Conservation (phyloP, 2,888 invertebrate genomes). For the Pollenia angustigena region DNA sequence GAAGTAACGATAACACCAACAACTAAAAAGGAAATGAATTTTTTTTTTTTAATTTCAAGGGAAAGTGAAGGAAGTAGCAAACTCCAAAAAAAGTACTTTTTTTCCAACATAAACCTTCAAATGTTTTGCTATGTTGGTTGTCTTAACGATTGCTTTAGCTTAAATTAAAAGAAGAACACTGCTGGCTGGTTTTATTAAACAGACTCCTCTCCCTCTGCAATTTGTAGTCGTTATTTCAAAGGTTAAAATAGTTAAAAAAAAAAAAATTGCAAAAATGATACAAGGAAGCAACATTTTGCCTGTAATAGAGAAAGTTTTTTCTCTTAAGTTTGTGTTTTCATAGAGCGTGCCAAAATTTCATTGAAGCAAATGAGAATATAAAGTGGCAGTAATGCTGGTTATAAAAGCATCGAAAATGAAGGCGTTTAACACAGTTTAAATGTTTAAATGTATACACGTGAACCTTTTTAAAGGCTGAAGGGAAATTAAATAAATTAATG, state of each 20-base stretch:
- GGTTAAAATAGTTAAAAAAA: conserved; percentile 9
- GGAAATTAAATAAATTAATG: conserved; percentile 44
- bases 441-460: conserved; percentile 37
- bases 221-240: conserved; percentile 5
- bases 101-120: conserved; percentile 23
- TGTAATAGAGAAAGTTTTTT: conserved; percentile 13
- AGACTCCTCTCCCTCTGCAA: conserved; percentile 12
- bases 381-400: conserved; percentile 68
- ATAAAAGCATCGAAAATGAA: conserved; percentile 42
- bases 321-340: not conserved
- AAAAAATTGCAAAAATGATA: conserved; percentile 10
- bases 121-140: conserved; percentile 45
- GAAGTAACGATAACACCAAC: conserved; percentile 80
- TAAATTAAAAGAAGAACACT: conserved; percentile 44
- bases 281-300: conserved; percentile 10
- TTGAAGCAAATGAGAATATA: conserved; percentile 65
- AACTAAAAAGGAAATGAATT: conserved; percentile 79
- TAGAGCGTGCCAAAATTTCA: conserved; percentile 59
- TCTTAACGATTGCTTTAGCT: conserved; percentile 31
- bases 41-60: conserved; percentile 73
- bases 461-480: conserved; percentile 13
- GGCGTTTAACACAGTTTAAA: conserved; percentile 52
- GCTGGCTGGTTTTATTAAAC: conserved; percentile 41
- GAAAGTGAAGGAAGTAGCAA: conserved; percentile 69
- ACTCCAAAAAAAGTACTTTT: not conserved